Base-by-base conservation (phyloP, 2,888 invertebrate species). In the Drosophila buzzatii region DNA sequence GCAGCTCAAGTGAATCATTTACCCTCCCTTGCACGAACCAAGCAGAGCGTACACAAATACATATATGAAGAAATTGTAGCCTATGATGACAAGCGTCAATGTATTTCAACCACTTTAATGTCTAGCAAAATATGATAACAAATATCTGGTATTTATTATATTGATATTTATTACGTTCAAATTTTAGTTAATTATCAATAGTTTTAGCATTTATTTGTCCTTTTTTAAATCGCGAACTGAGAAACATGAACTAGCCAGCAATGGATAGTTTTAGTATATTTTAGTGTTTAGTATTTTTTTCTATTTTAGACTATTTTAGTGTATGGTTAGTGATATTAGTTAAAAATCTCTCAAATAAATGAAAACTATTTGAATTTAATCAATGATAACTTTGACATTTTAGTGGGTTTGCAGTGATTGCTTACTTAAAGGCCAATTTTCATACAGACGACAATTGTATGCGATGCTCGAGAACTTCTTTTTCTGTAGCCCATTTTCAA, bases 401-500 rank as follows among this genome's bases (percentile, higher is more conserved):
- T 33, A 18, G 2, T 8, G 6, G 49, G 12, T 12, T 12, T 31
- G 33, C n/a, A 49, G 18, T 18, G 2, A 33, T 23, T 20, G 37
- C 10, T 16, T 49, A 51, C 10, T 49, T 39, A 33, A 33, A 20
- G 20, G 20, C 20, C 59, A 20, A 42, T 59, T 59, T 59, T 59
- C 23, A 31, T 18, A 14, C 10, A 35, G 27, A 16, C 53, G 23
- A 52, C 56, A 31, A 61, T 56, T 61, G 39, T 53, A 41, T 41
- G 16, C 51, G 45, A 53, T 47, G 14, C 31, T 58, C 18, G 42
- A 37, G 37, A 37, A 23, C 35, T 23, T 20, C 5, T 44, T 57
- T 33, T 44, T 33, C 33, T 35, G 10, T 33, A 1, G 44, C 18
- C 60, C 71, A 76, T 77, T 78, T 61, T 67, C 63, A 70, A 82